Conservation (phyloP, 2,888 invertebrate genomes). For the Linyphia triangularis region DNA sequence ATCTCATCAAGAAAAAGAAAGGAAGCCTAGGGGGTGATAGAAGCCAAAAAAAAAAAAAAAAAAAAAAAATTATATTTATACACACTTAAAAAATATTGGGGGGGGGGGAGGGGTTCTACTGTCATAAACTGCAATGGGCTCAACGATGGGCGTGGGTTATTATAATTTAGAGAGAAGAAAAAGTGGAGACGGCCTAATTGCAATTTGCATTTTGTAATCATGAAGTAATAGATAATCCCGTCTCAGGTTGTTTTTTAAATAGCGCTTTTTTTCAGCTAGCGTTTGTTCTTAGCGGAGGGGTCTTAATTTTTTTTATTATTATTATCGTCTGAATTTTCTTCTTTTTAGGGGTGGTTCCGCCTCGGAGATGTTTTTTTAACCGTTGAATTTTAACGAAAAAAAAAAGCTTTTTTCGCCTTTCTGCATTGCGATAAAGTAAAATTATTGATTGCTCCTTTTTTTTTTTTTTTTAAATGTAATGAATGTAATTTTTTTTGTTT, state of each 20-base stretch:
- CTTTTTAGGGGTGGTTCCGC: constrained; percentile 39
- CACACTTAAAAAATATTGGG: constrained; percentile 21
- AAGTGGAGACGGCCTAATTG: constrained; percentile 64
- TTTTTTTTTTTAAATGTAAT: constrained; percentile 50
- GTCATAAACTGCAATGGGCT: constrained; percentile 63
- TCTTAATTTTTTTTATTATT: constrained; percentile 21
- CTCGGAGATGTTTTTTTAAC: constrained; percentile 10
- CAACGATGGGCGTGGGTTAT: constrained; percentile 63
- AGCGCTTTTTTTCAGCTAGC: constrained; percentile 48
- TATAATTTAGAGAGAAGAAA: constrained; percentile 62
- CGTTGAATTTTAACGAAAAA: constrained; percentile 8
- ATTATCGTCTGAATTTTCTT: not conserved
- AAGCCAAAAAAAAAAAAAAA: constrained; percentile 68
- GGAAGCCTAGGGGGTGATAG: constrained; percentile 39
- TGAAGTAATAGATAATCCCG: constrained; percentile 75
- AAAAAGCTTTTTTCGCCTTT: constrained; percentile 1
- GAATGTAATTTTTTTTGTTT: constrained; percentile 31
- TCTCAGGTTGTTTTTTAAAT: constrained; percentile 69
- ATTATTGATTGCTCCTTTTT: constrained; percentile 55
- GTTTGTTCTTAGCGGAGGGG: constrained; percentile 22
- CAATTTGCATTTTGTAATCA: constrained; percentile 75
- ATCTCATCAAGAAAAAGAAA: constrained; percentile 68
- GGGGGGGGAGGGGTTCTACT: not conserved
- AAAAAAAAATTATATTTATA: constrained; percentile 67
- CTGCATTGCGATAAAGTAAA: constrained; percentile 44